Evolutionary conservation across 2,888 invertebrate species (phyloP).

Genomic region (Patella pellucida): DNA sequence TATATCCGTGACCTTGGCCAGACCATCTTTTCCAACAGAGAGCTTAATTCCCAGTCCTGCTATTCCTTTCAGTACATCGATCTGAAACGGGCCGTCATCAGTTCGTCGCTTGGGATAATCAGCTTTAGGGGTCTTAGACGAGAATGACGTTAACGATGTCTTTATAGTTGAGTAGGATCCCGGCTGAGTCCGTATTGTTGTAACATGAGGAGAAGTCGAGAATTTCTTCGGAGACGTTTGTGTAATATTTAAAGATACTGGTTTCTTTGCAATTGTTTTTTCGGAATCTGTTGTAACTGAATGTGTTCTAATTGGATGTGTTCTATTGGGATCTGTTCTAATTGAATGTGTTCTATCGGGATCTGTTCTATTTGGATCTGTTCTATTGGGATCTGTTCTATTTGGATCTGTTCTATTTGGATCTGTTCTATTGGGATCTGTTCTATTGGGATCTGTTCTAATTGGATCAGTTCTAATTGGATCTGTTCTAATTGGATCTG

Average conservation of each 20-base stretch:
- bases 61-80: slow-evolving; percentile 64
- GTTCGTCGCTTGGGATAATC: slow-evolving; percentile 50
- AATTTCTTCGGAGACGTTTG: not conserved
- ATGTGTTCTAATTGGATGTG: no score
- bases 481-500: not conserved
- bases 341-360: no score
- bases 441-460: no score
- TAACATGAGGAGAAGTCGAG: not conserved
- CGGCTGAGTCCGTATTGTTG: not conserved
- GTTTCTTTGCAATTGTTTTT: not conserved
- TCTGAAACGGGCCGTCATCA: slow-evolving; percentile 60
- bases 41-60: slow-evolving; percentile 66
- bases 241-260: not conserved
- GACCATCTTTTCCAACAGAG: slow-evolving; percentile 50
- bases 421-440: not conserved
- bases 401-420: no score
- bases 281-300: no score
- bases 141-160: slow-evolving; percentile 2
- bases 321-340: no score
- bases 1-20: slow-evolving; percentile 55
- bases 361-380: no score
- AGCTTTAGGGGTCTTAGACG: slow-evolving; percentile 28
- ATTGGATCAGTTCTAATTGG: not conserved
- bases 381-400: no score
- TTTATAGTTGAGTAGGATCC: not conserved